phyloP scores from a whole-genome alignment of 2,888 invertebrate species.

The Amorpha juglandis region DNA sequence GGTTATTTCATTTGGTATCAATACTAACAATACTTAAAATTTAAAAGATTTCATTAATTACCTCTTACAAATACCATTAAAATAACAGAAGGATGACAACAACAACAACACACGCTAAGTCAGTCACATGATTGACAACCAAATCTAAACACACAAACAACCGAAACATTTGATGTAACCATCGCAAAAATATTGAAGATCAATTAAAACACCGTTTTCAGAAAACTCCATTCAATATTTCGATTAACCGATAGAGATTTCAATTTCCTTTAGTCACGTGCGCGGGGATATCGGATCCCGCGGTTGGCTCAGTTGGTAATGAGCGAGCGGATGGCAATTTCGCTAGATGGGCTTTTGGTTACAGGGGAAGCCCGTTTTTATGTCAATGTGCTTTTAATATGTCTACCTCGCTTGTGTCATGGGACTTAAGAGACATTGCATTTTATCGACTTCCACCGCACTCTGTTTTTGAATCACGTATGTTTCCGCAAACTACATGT shows the following conservation, averaged over 20 bases:
- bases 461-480: constrained; percentile 21
- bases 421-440: constrained; percentile 43
- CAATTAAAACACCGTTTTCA: constrained; percentile 58
- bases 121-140: neutral
- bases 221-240: constrained; percentile 73
- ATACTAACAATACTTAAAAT: too few relatives aligned
- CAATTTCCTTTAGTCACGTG: constrained; percentile 84
- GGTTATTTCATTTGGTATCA: too few relatives aligned
- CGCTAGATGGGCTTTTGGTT: constrained; percentile 81
- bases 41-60: too few relatives aligned
- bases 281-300: constrained; percentile 78
- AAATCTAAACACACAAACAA: neutral
- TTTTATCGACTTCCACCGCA: constrained; percentile 41
- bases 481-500: constrained; percentile 12
- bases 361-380: constrained; percentile 66
- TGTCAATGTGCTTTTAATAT: constrained; percentile 74
- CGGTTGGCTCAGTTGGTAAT: constrained; percentile 80
- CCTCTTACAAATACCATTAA: neutral
- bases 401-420: constrained; percentile 53
- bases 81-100: neutral
- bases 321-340: constrained; percentile 82
- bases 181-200: constrained; percentile 14
- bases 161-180: neutral
- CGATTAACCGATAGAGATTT: constrained; percentile 83
- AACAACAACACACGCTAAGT: neutral